Conservation (phyloP, 2,113 vertebrate genomes). For the Ia io region DNA sequence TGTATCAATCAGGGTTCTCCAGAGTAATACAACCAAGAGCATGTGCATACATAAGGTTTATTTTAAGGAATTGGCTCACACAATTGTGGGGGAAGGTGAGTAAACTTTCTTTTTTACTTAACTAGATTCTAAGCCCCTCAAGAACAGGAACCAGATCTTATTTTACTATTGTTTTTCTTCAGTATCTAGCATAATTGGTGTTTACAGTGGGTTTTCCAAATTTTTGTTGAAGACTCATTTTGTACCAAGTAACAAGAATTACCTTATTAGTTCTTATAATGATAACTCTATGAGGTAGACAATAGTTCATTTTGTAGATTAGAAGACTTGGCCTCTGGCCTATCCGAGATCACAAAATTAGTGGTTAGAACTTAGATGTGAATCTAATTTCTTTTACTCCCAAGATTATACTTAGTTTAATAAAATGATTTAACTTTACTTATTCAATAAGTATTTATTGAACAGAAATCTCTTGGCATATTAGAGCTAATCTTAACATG, state of each 20-base stretch:
- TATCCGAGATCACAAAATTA: neutral
- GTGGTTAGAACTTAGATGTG: neutral
- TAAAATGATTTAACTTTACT: slow-evolving; percentile 8
- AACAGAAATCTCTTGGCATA: slow-evolving; percentile 5
- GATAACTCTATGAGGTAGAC: neutral
- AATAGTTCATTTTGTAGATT: slow-evolving; percentile 4
- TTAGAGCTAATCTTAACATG: neutral
- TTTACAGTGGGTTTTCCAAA: slow-evolving; percentile 31
- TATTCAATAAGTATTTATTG: slow-evolving; percentile 23
- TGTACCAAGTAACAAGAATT: slow-evolving; percentile 25
- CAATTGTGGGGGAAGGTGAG: neutral
- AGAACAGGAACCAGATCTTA: neutral
- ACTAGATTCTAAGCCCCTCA: neutral
- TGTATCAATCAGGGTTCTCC: neutral
- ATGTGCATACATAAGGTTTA: neutral
- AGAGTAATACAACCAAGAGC: neutral
- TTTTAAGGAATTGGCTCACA: neutral
- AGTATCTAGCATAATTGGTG: neutral
- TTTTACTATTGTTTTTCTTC: slow-evolving; percentile 23
- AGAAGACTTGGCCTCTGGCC: neutral
- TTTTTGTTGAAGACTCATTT: slow-evolving; percentile 15
- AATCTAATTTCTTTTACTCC: slow-evolving; percentile 23
- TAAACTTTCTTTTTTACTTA: slow-evolving; percentile 28
- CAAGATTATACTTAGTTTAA: neutral
- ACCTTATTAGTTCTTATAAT: neutral